phyloP scores from a whole-genome alignment of 53 echinoderm and acorn worm species.

The Actinopyga echinites region DNA sequence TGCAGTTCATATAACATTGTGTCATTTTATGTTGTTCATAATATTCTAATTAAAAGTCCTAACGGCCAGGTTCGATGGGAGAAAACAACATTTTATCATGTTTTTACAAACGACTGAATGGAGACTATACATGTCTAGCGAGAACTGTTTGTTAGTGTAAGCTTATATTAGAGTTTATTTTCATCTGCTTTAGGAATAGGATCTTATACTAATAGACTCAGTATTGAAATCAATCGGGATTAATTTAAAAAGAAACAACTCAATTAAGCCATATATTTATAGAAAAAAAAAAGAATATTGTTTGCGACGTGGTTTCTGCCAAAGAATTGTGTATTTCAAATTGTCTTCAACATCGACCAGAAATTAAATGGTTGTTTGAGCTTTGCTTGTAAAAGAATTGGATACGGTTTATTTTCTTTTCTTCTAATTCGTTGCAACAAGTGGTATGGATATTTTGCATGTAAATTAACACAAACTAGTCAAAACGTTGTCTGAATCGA shows the following conservation, averaged over 20 bases:
- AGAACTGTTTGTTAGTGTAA: neutral
- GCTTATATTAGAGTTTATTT: too few species aligned
- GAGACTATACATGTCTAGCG: neutral
- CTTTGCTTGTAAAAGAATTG: slow-evolving; percentile 7
- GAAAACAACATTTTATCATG: neutral
- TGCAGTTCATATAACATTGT: too few species aligned
- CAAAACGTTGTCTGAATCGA: too few species aligned
- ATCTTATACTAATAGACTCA: neutral
- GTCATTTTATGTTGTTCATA: too few species aligned
- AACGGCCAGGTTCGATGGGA: too few species aligned
- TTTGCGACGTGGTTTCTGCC: neutral
- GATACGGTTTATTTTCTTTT: neutral
- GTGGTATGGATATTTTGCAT: too few species aligned
- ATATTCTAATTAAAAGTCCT: too few species aligned
- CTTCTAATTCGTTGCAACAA: neutral
- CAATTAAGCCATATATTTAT: too few species aligned
- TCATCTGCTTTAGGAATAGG: neutral
- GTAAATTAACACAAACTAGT: too few species aligned
- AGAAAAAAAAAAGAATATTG: slow-evolving; percentile 1
- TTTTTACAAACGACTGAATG: slow-evolving; percentile 21
- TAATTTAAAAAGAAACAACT: neutral
- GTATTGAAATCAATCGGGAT: slow-evolving; percentile 34
- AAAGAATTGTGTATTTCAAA: neutral
- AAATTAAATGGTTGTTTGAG: slow-evolving; percentile 7
- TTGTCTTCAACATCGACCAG: slow-evolving; percentile 2